Evolutionary conservation across 2,888 invertebrate genomes (phyloP).

Genomic region (Ethmia dodecea): DNA sequence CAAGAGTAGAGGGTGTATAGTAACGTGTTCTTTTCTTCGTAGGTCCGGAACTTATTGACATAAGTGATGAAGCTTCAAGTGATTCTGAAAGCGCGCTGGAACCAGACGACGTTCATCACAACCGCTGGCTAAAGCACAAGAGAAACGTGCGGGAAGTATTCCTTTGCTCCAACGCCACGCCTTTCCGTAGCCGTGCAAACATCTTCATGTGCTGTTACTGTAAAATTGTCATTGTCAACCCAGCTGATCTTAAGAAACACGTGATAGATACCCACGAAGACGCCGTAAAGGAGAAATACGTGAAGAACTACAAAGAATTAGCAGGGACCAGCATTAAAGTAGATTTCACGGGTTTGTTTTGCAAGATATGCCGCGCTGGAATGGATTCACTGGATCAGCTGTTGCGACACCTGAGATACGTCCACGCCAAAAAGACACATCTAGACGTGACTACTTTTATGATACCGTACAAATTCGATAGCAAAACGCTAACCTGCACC

Average conservation of each 20-base stretch:
- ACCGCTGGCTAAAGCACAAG: no score
- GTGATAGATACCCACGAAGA: neutral
- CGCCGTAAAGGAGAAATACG: neutral
- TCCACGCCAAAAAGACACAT: neutral
- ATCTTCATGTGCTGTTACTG: neutral
- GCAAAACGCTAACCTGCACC: neutral
- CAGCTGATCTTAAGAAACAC: neutral
- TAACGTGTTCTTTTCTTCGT: no score
- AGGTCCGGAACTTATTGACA: no score
- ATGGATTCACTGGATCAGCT: neutral
- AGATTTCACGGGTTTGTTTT: neutral
- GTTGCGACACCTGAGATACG: neutral
- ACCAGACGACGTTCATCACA: no score
- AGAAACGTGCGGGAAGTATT: neutral
- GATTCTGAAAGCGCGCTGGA: no score
- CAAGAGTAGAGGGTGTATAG: no score
- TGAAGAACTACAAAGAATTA: neutral
- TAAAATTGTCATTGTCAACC: neutral
- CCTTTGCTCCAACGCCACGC: neutral
- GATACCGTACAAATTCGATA: neutral
- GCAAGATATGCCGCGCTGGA: neutral
- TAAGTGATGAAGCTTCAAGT: no score
- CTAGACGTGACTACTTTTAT: neutral
- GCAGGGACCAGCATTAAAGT: neutral
- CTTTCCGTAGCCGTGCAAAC: neutral